Percentiles rank a stretch among this genome's conserved stretches.
These are phyloP conservation scores for Ambastaia sidthimunki DNA, from an alignment of 2,797 vertebrate genomes.

Conservation along the genomic window DNA sequence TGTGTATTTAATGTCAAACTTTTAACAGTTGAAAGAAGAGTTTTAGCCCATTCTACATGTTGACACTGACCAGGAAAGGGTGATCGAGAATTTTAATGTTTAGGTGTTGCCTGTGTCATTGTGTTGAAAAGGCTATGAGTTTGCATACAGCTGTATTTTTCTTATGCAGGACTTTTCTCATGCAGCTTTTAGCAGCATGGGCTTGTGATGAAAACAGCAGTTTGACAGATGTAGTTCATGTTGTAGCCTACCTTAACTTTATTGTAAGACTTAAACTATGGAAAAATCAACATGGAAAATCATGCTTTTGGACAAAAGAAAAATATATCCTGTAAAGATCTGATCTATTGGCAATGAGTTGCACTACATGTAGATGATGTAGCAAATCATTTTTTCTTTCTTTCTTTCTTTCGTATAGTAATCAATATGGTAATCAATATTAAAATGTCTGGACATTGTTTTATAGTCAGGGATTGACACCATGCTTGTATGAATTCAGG, in stretches of 20 bases:
- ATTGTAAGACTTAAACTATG: conserved; percentile 87
- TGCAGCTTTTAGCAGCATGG: conserved; percentile 90
- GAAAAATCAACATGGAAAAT: conserved; percentile 65
- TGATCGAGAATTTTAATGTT: conserved; percentile 80
- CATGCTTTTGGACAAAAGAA: conserved; percentile 78
- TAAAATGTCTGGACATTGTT: conserved; percentile 86
- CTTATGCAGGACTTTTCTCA: conserved; percentile 76
- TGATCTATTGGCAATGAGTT: conserved; percentile 90
- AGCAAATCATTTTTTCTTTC: conserved; percentile 81
- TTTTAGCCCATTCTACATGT: conserved; percentile 85
- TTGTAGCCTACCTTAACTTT: conserved; percentile 84
- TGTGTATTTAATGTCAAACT: conserved; percentile 85
- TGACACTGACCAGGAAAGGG: conserved; percentile 77
- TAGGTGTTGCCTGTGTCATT: conserved; percentile 83
- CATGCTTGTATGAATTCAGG: conserved; percentile 92
- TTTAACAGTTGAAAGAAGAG: conserved; percentile 81
- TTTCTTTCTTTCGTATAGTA: conserved; percentile 7
- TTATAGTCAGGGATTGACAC: conserved; percentile 93
- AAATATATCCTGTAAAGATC: conserved; percentile 70
- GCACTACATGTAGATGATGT: conserved; percentile 92
- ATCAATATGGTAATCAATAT: conserved; percentile 89
- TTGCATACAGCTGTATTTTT: conserved; percentile 81
- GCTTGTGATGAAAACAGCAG: conserved; percentile 88
- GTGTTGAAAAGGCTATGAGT: conserved; percentile 83
- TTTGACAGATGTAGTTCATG: conserved; percentile 87